Evolutionary conservation across 2,888 invertebrate genomes (phyloP), one percentile per base, ranked within the genome.

Genomic region (Lepetodrilus schrolli): DNA sequence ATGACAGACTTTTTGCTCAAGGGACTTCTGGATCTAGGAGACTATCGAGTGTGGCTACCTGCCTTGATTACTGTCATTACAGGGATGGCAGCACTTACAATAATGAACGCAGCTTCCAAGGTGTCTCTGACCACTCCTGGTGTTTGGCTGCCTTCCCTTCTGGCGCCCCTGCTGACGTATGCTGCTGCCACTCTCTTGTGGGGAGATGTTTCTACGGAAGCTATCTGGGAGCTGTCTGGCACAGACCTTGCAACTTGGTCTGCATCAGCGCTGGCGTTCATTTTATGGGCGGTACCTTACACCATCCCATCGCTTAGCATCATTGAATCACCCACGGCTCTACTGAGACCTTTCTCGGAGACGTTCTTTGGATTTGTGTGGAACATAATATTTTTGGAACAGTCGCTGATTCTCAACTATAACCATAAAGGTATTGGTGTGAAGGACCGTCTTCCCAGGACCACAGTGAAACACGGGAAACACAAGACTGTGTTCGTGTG

Each of bases 381-480:
- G 80, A 81, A 73, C 37, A 66, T 68, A 30, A 74, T 81, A n/a
- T 80, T 79, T 30, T 48, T 80, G 7, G 81, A 80, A 20, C 81
- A 81, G 69, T 75, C 76, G 20, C 36, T 80, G 8, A 73, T 75
- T 8, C 74, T 81, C 20, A 81, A 79, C 50, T 81, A 79, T 51
- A 73, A 70, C 8, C 77, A 70, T 23, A 73, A 81, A 10, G 81
- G 80, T 1, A 74, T 81, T 20, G 58, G 72, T 8, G 58, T 38
- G 3, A 68, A 47, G 30, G 30, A 38, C 43, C 21, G n/a, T 13
- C 23, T 8, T 20, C 23, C 26, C n/a, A 23, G 26, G 2, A 34
- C 50, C 5, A 17, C 21, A 1, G 21, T 26, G 21, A 43, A 36
- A 21, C 23, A 38, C 8, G 58, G 50, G 8, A 20, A 47, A 36